Base-by-base conservation (phyloP, 2,888 invertebrate species). In the Tuta absoluta region DNA sequence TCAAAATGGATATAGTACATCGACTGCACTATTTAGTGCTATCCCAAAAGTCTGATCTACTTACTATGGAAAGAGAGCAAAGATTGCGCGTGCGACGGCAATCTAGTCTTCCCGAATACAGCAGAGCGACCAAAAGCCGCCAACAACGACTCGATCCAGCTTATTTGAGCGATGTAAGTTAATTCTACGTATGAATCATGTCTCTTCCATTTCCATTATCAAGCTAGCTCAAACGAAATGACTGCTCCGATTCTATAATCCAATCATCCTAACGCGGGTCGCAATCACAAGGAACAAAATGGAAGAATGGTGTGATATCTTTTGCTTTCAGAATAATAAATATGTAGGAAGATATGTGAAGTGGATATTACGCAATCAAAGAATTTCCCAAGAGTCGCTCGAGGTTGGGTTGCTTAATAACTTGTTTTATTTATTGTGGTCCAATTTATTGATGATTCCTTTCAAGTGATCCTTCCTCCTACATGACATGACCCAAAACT, bases 11-110 rank as follows among this genome's bases (percentile, higher is more conserved):
- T 82, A 79, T 92, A 70, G 90, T 92, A 66, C 92, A 92, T 75
- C 84, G 90, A 48, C 75, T 92, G 69, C 92, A 92, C 72, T 92
- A 92, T 72, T 79, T 92, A 68, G 91, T 92, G 72, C 74, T 92
- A 48, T 87, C 92, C 1, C 92, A 92, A 76, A 92, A 92, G 72
- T 91, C 91, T 23, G 92, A 92, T 75, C 76, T 92, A 67, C 86
- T 92, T 90, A 91, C 90, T 0, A 89, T 92, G 87, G 92, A 92
- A 59, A 77, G 91, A 63, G 92, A 91, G 71, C 90, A 92, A 72
- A 81, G 90, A 68, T 77, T 88, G 82, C 84, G 90, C 69, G 85
- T 91, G 74, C 82, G 91, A 17, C 82, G 92, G 0, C 91, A 92
- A 67, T 90, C 91, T 60, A 92, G 92, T 75, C 83, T 92, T 65